Percentiles rank a stretch among this genome's conserved stretches.
Evolutionary conservation across 2,797 vertebrate genomes (phyloP).

Genomic region (Channa striata): DNA sequence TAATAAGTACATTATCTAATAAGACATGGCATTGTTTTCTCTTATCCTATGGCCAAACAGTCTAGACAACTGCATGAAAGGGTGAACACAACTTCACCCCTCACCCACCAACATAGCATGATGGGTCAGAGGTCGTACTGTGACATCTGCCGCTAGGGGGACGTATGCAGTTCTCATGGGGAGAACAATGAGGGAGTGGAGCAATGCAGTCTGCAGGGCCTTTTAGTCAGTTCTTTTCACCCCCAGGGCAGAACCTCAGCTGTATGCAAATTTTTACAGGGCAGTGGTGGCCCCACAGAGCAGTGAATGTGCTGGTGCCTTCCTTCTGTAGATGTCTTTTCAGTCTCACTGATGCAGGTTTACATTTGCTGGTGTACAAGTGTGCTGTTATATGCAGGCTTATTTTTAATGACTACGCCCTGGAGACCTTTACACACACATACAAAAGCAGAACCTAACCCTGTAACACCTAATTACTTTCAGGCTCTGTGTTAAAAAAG

Average conservation of each 20-base stretch:
- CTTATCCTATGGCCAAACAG: slow-evolving; percentile 51
- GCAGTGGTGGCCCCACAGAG: slow-evolving; percentile 47
- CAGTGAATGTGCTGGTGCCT: slow-evolving; percentile 49
- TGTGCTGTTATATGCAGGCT: slow-evolving; percentile 15
- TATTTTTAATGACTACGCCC: slow-evolving; percentile 20
- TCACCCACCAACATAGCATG: slow-evolving; percentile 57
- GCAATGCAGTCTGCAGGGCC: slow-evolving; percentile 67
- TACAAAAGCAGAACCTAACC: background rate
- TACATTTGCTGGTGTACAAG: slow-evolving; percentile 3
- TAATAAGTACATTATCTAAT: slow-evolving; percentile 20
- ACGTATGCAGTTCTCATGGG: slow-evolving; percentile 74
- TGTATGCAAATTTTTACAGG: slow-evolving; percentile 84
- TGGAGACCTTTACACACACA: slow-evolving; percentile 26
- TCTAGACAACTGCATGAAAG: slow-evolving; percentile 73
- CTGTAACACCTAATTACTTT: background rate
- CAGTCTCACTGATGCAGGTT: slow-evolving; percentile 22
- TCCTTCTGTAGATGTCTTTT: slow-evolving; percentile 55
- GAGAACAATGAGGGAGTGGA: slow-evolving; percentile 74
- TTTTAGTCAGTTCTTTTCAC: slow-evolving; percentile 64
- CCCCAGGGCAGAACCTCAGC: slow-evolving; percentile 75
- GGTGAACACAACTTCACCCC: slow-evolving; percentile 59
- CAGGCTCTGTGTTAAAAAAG: background rate
- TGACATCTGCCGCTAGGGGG: slow-evolving; percentile 83
- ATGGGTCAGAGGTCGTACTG: slow-evolving; percentile 73
- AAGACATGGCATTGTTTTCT: slow-evolving; percentile 53